Evolutionary conservation across 2,113 vertebrate genomes (phyloP).

Genomic region (Apistogramma diplotaenia): DNA sequence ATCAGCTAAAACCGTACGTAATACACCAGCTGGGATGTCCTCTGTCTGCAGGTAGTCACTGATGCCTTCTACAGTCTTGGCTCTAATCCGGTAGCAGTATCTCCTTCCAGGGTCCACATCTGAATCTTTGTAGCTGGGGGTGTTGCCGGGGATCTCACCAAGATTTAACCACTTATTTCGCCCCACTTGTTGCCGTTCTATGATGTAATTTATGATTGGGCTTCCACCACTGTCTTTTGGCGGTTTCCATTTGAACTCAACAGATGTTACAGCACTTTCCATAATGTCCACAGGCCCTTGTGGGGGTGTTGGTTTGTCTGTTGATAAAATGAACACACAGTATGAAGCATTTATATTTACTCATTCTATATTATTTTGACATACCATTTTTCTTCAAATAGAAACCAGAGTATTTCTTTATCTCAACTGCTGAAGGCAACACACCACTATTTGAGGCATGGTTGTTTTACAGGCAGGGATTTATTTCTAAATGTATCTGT

Average conservation of each 20-base stretch:
- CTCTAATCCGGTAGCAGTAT: constrained; percentile 85
- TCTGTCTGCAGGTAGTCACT: constrained; percentile 81
- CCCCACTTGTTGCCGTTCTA: constrained; percentile 83
- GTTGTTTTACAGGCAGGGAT: background rate
- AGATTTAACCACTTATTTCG: constrained; percentile 80
- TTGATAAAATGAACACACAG: background rate
- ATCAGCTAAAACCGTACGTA: constrained; percentile 71
- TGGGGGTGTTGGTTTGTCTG: constrained; percentile 85
- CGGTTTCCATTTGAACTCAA: constrained; percentile 84
- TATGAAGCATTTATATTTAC: background rate
- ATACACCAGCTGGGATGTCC: constrained; percentile 79
- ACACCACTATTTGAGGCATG: fast-evolving
- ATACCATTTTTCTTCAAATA: background rate
- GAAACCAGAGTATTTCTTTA: background rate
- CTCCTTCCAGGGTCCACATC: constrained; percentile 79
- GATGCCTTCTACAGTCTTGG: constrained; percentile 79
- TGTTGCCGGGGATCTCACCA: constrained; percentile 71
- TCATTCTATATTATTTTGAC: background rate
- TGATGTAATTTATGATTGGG: constrained; percentile 76
- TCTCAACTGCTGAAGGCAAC: background rate
- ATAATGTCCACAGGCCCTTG: constrained; percentile 81
- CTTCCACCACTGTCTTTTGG: constrained; percentile 84
- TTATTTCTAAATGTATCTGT: background rate
- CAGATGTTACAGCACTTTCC: constrained; percentile 70
- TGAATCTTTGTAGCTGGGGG: constrained; percentile 76